Evolutionary conservation across 2,888 invertebrate species (phyloP).

Genomic region (Drosophila planitibia): DNA sequence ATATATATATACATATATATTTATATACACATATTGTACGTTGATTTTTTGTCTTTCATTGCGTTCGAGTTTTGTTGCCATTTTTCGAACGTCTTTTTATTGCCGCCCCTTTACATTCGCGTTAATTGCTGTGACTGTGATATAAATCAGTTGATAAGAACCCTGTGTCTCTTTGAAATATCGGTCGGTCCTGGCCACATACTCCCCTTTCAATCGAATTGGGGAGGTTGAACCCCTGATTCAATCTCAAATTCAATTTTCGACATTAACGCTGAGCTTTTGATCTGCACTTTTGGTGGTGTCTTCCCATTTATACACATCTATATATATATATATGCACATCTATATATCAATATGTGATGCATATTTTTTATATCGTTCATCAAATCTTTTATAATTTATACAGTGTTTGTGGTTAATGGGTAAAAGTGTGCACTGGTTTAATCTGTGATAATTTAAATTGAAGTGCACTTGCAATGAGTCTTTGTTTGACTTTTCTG

Average conservation of each 20-base stretch:
- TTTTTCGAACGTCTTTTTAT: conserved; percentile 56
- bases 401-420: conserved; percentile 30
- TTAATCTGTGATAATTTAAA: conserved; percentile 1
- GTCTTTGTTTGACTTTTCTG: background rate
- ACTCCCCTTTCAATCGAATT: conserved; percentile 57
- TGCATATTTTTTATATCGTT: background rate
- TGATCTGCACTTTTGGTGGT: conserved; percentile 27
- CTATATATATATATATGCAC: background rate
- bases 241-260: conserved; percentile 37
- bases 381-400: conserved; percentile 9
- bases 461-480: background rate
- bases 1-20: conserved; percentile 5
- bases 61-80: conserved; percentile 9
- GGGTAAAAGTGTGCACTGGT: conserved; percentile 7
- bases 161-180: conserved; percentile 46
- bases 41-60: conserved; percentile 44
- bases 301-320: background rate
- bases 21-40: conserved; percentile 11
- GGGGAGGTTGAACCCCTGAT: conserved; percentile 15
- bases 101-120: conserved; percentile 66
- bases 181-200: background rate
- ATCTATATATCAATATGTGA: background rate
- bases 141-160: conserved; percentile 76
- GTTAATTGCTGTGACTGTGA: conserved; percentile 73
- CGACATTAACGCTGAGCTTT: conserved; percentile 28